Percentiles rank a stretch among this genome's conserved stretches.
These are phyloP conservation scores for Botia almorhae DNA, from an alignment of 2,797 vertebrate genomes.

Conservation along the genomic window DNA sequence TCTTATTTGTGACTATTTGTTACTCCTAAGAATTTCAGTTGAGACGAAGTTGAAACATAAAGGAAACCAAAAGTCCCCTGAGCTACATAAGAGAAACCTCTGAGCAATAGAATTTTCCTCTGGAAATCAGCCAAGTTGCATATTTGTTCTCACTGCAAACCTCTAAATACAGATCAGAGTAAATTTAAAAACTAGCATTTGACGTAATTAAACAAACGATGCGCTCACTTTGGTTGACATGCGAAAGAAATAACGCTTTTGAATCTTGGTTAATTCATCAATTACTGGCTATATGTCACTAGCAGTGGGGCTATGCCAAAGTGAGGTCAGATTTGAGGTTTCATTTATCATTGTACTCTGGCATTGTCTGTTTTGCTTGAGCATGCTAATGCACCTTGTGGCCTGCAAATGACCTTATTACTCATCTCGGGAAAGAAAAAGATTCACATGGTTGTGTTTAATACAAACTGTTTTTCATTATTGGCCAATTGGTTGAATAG, in stretches of 20 bases:
- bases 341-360: constrained; percentile 52
- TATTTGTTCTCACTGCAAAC: neutral
- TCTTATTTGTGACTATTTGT: neutral
- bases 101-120: neutral
- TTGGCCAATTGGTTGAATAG: constrained; percentile 42
- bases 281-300: constrained; percentile 59
- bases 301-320: constrained; percentile 47
- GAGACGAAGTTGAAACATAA: neutral
- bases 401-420: constrained; percentile 58
- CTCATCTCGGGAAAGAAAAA: constrained; percentile 40
- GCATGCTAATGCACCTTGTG: constrained; percentile 55
- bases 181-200: constrained; percentile 48
- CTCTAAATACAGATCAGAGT: constrained; percentile 5
- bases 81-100: neutral
- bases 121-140: neutral
- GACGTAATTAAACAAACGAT: constrained; percentile 40
- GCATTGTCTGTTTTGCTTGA: constrained; percentile 58
- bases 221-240: constrained; percentile 51
- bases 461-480: constrained; percentile 50
- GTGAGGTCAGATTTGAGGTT: constrained; percentile 53
- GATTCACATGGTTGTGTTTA: constrained; percentile 49
- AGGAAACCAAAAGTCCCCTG: neutral
- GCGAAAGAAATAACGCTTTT: constrained; percentile 49
- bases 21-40: neutral
- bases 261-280: constrained; percentile 58